These are phyloP conservation scores for Cotesia glomerata DNA, from an alignment of 1,140 invertebrate species.

Conservation along the genomic window DNA sequence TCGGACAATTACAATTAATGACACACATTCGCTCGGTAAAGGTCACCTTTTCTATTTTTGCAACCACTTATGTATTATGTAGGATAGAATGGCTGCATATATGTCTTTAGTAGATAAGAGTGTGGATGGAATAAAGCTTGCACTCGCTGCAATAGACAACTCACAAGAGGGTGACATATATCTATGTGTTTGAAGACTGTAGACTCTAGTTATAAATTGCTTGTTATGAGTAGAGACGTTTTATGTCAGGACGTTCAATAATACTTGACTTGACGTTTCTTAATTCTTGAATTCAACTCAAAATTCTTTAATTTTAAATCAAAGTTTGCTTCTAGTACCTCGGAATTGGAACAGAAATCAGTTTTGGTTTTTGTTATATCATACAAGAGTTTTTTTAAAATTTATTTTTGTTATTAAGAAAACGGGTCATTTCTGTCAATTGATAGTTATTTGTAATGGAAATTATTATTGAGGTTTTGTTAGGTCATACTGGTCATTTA, in stretches of 20 bases:
- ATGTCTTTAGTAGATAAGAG: no score
- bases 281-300: conserved; percentile 9
- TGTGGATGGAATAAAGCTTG: background rate
- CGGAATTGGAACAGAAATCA: no score
- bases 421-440: no score
- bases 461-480: no score
- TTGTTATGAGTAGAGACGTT: background rate
- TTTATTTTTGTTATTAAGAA: no score
- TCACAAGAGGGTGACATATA: background rate
- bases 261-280: background rate
- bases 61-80: background rate
- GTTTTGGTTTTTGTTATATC: no score
- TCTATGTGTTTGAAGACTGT: background rate
- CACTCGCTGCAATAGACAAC: background rate
- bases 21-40: background rate
- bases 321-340: no score
- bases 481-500: no score
- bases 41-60: conserved; percentile 11
- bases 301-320: no score
- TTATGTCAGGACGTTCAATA: conserved; percentile 13
- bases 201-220: background rate
- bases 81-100: background rate
- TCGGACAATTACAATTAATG: no score
- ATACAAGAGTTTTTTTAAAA: no score
- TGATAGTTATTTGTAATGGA: no score